These are phyloP conservation scores for Rhingia campestris DNA, from an alignment of 2,888 invertebrate genomes.

Conservation along the genomic window DNA sequence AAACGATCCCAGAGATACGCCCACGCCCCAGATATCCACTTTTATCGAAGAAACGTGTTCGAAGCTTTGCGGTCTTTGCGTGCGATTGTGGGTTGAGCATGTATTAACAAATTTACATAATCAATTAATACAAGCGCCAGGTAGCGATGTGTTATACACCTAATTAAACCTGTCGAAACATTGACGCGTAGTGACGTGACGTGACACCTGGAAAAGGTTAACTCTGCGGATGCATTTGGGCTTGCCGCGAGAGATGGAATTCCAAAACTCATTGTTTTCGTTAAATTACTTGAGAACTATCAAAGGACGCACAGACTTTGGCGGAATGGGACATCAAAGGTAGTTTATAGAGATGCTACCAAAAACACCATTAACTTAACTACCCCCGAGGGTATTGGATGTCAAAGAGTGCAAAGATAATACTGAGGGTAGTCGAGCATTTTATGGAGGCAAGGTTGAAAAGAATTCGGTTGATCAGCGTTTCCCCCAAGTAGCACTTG, in stretches of 20 bases:
- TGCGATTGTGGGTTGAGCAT: conserved; percentile 1
- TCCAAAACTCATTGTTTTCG: too few species aligned
- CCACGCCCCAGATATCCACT: neutral
- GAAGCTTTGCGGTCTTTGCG: neutral
- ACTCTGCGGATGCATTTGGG: neutral
- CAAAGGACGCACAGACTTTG: too few species aligned
- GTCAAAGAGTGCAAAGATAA: too few species aligned
- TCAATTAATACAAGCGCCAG: conserved; percentile 8
- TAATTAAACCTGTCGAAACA: conserved; percentile 13
- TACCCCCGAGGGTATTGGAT: conserved; percentile 23
- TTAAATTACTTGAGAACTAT: too few species aligned
- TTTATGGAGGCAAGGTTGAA: too few species aligned
- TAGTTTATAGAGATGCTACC: conserved; percentile 13
- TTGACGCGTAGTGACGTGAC: neutral
- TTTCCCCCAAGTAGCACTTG: too few species aligned
- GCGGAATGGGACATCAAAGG: too few species aligned
- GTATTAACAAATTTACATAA: conserved; percentile 9
- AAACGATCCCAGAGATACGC: neutral
- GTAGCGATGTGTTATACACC: conserved; percentile 5
- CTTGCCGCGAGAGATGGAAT: too few species aligned
- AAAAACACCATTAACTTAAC: conserved; percentile 55
- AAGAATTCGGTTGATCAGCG: too few species aligned
- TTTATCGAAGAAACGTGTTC: neutral
- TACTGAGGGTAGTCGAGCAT: too few species aligned
- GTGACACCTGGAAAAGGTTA: conserved; percentile 3